These are phyloP conservation scores for Festucalex cinctus DNA, from an alignment of 2,113 vertebrate genomes.

Conservation along the genomic window DNA sequence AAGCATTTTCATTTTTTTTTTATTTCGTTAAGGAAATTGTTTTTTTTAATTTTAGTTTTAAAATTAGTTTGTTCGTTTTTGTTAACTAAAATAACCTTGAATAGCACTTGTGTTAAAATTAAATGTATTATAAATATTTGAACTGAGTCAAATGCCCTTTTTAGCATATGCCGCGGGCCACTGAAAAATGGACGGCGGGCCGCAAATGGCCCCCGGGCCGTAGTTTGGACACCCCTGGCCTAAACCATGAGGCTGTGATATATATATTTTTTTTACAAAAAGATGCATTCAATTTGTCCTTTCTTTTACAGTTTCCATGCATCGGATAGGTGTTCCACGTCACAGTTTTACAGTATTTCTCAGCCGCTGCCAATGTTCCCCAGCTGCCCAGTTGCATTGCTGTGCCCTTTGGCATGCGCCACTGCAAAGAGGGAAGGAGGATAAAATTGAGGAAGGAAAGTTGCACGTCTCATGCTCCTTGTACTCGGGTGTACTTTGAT, in stretches of 20 bases:
- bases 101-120: too few species aligned
- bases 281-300: not conserved
- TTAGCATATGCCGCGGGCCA: too few species aligned
- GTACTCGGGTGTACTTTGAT: constrained; percentile 57
- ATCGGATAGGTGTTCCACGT: not conserved
- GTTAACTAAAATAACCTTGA: too few species aligned
- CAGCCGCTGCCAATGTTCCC: constrained; percentile 28
- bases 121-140: too few species aligned
- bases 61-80: too few species aligned
- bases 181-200: too few species aligned
- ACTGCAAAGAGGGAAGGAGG: constrained; percentile 40
- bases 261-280: not conserved
- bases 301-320: not conserved
- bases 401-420: constrained; percentile 56
- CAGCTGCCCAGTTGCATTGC: constrained; percentile 40
- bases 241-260: not conserved
- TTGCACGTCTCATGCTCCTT: constrained; percentile 56
- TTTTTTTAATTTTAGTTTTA: too few species aligned
- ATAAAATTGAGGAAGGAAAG: constrained; percentile 33
- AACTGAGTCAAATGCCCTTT: too few species aligned
- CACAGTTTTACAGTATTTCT: constrained; percentile 13
- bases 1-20: too few species aligned
- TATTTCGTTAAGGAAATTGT: too few species aligned
- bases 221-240: too few species aligned
- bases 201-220: too few species aligned